Conservation (phyloP, 2,113 vertebrate genomes). For the Megaceryle torquata region DNA sequence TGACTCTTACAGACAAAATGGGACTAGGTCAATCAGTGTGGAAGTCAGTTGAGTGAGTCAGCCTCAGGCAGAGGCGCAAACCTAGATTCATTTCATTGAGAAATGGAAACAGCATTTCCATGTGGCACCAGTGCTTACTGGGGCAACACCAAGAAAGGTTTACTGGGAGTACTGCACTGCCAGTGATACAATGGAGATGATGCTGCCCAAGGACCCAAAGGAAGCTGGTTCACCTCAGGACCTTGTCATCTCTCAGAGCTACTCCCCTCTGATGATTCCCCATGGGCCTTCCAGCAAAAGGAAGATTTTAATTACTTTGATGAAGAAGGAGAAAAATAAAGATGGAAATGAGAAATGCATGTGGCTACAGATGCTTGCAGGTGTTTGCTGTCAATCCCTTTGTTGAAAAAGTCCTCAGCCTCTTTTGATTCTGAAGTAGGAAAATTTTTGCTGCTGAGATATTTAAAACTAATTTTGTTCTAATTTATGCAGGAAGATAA, state of each 20-base stretch:
- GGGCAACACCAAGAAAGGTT: background rate
- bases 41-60: background rate
- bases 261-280: background rate
- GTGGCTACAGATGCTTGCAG: background rate
- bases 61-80: background rate
- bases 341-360: background rate
- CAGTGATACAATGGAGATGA: accelerated
- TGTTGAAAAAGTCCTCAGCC: background rate
- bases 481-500: conserved; percentile 20
- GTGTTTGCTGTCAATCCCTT: background rate
- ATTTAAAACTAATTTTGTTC: conserved; percentile 16
- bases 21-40: background rate
- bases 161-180: accelerated
- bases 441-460: background rate
- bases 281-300: background rate
- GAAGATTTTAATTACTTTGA: background rate
- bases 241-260: accelerated
- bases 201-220: background rate
- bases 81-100: background rate
- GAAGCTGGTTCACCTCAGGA: background rate
- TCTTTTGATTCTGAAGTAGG: background rate
- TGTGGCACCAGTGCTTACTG: background rate
- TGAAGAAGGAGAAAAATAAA: background rate
- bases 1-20: background rate
- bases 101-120: background rate